Evolutionary conservation across 2,888 invertebrate genomes (phyloP).

Genomic region (Imbricaverruca yamaguchii): DNA sequence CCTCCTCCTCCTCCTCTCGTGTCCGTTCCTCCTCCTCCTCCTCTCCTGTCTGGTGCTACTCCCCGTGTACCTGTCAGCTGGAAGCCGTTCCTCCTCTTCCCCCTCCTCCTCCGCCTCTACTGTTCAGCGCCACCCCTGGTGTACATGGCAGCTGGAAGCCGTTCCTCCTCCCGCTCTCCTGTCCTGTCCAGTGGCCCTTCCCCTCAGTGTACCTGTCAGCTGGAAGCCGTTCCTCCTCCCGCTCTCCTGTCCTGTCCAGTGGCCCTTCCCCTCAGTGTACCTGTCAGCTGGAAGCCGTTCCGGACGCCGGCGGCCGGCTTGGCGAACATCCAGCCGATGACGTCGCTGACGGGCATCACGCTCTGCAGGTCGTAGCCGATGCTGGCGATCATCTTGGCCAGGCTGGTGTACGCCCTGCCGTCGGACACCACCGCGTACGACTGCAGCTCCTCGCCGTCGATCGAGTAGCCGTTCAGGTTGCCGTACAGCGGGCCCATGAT

Average conservation of each 20-base stretch:
- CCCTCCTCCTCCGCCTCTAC: no score
- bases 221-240: constrained; percentile 71
- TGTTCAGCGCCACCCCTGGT: not conserved
- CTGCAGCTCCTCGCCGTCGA: constrained; percentile 74
- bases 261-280: constrained; percentile 37
- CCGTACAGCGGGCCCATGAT: constrained; percentile 84
- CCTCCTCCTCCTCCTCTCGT: no score
- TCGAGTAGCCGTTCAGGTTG: constrained; percentile 63
- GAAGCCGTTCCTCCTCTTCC: constrained; percentile 65
- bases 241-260: not conserved
- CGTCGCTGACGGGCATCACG: constrained; percentile 70
- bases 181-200: not conserved
- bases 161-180: constrained; percentile 48
- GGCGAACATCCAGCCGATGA: constrained; percentile 92
- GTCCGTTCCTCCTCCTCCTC: no score
- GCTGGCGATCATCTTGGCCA: constrained; percentile 64
- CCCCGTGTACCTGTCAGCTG: constrained; percentile 58
- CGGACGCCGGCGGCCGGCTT: constrained; percentile 56
- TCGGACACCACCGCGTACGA: constrained; percentile 83
- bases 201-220: constrained; percentile 57
- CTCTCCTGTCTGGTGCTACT: not conserved
- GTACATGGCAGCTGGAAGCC: constrained; percentile 77
- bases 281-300: constrained; percentile 86
- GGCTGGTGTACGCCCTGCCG: constrained; percentile 80
- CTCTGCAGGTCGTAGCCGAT: constrained; percentile 75